These are phyloP conservation scores for Sebastes steindachneri DNA, from an alignment of 2,797 vertebrate species.

Conservation along the genomic window DNA sequence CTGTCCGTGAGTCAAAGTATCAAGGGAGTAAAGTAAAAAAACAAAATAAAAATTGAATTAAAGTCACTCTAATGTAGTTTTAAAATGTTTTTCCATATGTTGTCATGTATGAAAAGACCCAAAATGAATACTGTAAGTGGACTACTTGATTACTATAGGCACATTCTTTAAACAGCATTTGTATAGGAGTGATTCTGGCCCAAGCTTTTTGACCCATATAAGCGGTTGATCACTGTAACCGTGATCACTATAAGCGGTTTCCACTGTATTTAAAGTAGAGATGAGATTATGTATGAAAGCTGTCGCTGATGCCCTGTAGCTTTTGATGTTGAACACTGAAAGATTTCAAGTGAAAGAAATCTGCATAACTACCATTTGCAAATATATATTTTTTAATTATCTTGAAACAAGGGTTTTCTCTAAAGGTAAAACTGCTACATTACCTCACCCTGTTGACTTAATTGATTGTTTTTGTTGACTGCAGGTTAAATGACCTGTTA, in stretches of 20 bases:
- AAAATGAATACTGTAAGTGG: fast-evolving
- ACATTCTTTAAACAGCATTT: neutral
- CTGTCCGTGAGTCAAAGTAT: neutral
- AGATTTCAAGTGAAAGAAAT: neutral
- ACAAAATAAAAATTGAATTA: neutral
- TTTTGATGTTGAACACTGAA: neutral
- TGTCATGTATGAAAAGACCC: neutral
- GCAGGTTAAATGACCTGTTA: constrained; percentile 6
- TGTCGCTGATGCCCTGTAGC: neutral
- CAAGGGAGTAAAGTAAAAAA: neutral
- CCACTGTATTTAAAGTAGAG: neutral
- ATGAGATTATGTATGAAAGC: neutral
- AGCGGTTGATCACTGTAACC: too few relatives aligned
- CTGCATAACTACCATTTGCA: neutral
- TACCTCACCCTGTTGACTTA: neutral
- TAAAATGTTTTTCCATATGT: neutral
- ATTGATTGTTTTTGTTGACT: neutral
- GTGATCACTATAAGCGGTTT: too few relatives aligned
- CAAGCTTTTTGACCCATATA: neutral
- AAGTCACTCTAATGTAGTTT: neutral
- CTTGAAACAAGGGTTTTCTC: neutral
- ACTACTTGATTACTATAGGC: neutral
- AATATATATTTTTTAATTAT: neutral
- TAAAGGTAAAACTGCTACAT: neutral
- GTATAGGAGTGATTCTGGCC: neutral